These are phyloP conservation scores for Drosophila insularis DNA, from an alignment of 1,140 invertebrate species.

Conservation along the genomic window DNA sequence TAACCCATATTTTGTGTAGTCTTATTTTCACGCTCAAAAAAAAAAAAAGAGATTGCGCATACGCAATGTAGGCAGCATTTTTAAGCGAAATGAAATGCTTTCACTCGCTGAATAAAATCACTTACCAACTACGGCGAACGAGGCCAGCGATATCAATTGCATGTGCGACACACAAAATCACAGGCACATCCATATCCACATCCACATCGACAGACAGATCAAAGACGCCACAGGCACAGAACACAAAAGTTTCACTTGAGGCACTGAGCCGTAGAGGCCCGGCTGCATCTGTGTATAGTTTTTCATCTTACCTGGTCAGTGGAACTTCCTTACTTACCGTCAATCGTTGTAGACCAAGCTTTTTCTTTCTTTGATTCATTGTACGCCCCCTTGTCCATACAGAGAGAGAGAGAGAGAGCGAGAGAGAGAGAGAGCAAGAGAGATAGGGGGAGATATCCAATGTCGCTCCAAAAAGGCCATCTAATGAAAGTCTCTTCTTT, in stretches of 20 bases:
- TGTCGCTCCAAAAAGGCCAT: conserved; percentile 61
- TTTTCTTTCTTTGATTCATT: conserved; percentile 4
- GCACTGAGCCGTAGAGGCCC: conserved; percentile 55
- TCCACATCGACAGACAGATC: not conserved
- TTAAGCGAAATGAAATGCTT: conserved; percentile 70
- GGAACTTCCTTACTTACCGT: not conserved
- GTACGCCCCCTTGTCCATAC: conserved; percentile 21
- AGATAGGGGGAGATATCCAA: conserved; percentile 62
- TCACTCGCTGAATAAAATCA: conserved; percentile 68
- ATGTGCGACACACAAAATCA: conserved; percentile 79
- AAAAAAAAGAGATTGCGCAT: conserved; percentile 54
- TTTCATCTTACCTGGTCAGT: conserved; percentile 9
- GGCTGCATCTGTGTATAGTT: not conserved
- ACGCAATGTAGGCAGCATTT: conserved; percentile 57
- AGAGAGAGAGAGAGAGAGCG: not conserved
- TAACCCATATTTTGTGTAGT: conserved; percentile 51
- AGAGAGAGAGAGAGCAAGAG: not conserved
- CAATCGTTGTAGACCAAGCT: not conserved
- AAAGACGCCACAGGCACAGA: not conserved
- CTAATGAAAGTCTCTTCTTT: conserved; percentile 64
- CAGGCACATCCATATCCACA: conserved; percentile 38
- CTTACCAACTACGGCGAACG: conserved; percentile 63
- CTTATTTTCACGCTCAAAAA: not conserved
- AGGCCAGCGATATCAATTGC: conserved; percentile 76
- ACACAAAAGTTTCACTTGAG: conserved; percentile 49